A percentile compares a stretch with the other conserved stretches of the same genome.
phyloP scores from a whole-genome alignment of 1,140 invertebrate species.

The Tetramorium parvispinum region DNA sequence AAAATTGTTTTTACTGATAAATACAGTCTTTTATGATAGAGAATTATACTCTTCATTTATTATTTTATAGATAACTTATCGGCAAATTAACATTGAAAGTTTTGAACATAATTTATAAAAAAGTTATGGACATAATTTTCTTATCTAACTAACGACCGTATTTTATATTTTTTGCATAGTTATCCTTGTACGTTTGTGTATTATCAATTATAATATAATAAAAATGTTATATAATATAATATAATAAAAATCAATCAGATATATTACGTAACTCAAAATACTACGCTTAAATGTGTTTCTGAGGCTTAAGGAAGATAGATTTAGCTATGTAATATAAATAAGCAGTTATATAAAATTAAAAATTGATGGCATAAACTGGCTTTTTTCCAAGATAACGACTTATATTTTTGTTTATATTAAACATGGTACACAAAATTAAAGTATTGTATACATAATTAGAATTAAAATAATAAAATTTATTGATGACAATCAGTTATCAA shows the following conservation, averaged over 20 bases:
- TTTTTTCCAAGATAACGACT: not conserved
- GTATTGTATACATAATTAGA: not conserved
- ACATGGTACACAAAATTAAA: not conserved
- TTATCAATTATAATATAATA: not conserved
- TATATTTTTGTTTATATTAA: not conserved
- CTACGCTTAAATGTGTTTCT: not conserved
- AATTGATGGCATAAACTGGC: not conserved
- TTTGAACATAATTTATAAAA: not conserved
- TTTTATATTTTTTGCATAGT: not conserved
- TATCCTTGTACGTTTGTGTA: not conserved
- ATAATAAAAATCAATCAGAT: not conserved
- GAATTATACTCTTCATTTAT: not conserved
- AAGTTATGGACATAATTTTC: not conserved
- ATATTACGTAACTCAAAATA: not conserved
- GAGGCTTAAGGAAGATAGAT: not conserved
- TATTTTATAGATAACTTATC: not conserved
- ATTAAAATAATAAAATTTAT: not conserved
- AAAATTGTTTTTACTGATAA: not conserved
- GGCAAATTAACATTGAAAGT: not conserved
- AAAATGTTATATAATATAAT: too few relatives aligned
- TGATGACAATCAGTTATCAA: not conserved
- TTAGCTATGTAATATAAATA: not conserved
- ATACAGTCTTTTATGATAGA: not conserved
- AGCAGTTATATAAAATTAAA: not conserved
- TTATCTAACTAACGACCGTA: not conserved